Evolutionary conservation across 1,140 invertebrate species (phyloP), one percentile per base, ranked within the genome.

Genomic region (Antheraea mylitta): DNA sequence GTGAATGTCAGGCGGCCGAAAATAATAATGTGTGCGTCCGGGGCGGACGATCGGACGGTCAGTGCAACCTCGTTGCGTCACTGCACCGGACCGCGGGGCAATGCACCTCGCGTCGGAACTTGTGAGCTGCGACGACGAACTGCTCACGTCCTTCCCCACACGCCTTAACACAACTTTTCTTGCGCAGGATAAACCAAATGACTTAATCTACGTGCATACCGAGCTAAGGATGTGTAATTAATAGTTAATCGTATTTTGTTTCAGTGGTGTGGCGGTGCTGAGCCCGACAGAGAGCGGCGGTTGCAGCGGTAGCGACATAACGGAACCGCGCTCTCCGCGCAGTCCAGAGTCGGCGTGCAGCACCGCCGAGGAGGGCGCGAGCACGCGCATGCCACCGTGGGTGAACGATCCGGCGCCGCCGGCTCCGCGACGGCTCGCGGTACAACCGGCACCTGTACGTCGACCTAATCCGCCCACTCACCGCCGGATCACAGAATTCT

Each of bases 301-400:
- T 45, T 82, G 87, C 85, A 90, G 91, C 86, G 75, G 89, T 80
- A 91, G 91, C 81, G 92, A 93, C 72, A 90, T 91, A 81, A 92
- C 96, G 69, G 96, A 97, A 87, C 96, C 96, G 38, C 96, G 96
- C 38, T 97, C 96, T 53, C 96, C 96, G 71, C 96, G 94, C 86
- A 96, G 95, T 85, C 95, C 94, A 37, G 91, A 93, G 72, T 93
- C 92, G 48, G 66, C 78, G 80, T 77, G 86, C 78, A 79, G 93
- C 89, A 79, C 93, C 90, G 89, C 88, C 82, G 78, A 93, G 83
- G 81, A 94, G 66, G 79, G 93, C 91, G 92, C 92, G 87, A 74
- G 86, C 80, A 75, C 93, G 93, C 87, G 93, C 78, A 89, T 88
- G 87, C 87, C 87, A 79, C 89, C 83, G 74, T 89, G 86, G 89